Evolutionary conservation across 2,113 vertebrate species (phyloP).

Genomic region (Taurulus bubalis): DNA sequence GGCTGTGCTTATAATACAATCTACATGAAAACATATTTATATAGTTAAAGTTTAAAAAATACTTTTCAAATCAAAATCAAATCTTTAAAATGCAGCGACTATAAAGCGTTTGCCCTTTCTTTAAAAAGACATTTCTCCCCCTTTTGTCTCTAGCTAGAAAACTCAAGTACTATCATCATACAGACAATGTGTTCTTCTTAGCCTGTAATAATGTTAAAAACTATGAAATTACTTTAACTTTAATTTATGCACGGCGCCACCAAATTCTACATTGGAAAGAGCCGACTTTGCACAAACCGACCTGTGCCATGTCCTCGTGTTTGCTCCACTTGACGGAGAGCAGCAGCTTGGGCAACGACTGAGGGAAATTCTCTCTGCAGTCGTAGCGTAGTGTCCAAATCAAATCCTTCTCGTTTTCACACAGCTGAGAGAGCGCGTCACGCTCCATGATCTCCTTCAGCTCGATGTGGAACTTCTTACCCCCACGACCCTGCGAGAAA

Average conservation of each 20-base stretch:
- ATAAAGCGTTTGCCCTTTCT: no score
- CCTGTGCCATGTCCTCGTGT: constrained; percentile 99
- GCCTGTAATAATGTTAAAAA: not conserved
- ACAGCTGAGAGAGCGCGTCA: constrained; percentile 97
- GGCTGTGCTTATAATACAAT: not conserved
- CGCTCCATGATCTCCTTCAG: constrained; percentile 99
- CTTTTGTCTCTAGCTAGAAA: no score
- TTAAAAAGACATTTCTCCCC: no score
- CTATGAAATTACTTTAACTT: not conserved
- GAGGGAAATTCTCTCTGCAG: constrained; percentile 94
- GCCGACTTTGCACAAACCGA: constrained; percentile 62
- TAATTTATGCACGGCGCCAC: not conserved
- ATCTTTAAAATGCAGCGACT: no score
- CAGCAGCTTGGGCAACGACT: constrained; percentile 95
- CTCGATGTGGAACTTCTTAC: constrained; percentile 96
- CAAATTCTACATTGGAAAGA: not conserved
- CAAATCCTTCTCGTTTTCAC: constrained; percentile 98
- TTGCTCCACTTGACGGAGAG: constrained; percentile 99
- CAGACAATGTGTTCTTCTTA: not conserved
- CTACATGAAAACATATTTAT: not conserved
- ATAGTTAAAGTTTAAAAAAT: no score
- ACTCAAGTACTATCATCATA: no score
- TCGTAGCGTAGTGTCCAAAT: constrained; percentile 97
- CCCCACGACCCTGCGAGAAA: constrained; percentile 90
- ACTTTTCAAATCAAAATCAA: no score